Percentiles rank a stretch among this genome's conserved stretches.
phyloP scores from a whole-genome alignment of 2,113 vertebrate species.

The Perognathus longimembris region DNA sequence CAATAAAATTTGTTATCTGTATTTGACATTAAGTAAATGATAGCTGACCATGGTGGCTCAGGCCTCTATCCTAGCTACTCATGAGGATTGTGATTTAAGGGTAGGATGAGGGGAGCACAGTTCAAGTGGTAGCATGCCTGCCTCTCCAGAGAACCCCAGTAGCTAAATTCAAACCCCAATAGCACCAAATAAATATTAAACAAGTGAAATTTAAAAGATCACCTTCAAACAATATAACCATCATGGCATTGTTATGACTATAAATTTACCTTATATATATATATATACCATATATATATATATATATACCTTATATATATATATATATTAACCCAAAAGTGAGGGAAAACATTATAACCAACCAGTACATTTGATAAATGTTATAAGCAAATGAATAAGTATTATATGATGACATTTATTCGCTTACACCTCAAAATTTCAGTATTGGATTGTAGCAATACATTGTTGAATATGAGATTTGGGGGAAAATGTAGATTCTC shows the following conservation, averaged over 20 bases:
- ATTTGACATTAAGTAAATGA: constrained; percentile 24
- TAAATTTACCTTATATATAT: not conserved
- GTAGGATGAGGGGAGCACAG: too few relatives aligned
- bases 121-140: too few relatives aligned
- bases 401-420: constrained; percentile 25
- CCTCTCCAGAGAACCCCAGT: too few relatives aligned
- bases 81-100: too few relatives aligned
- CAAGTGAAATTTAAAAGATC: not conserved
- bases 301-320: too few relatives aligned
- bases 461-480: constrained; percentile 42
- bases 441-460: not conserved
- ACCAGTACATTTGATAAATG: not conserved
- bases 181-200: not conserved
- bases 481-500: not conserved
- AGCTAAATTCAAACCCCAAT: too few relatives aligned
- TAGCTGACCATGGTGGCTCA: not conserved
- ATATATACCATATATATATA: too few relatives aligned
- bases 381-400: constrained; percentile 12
- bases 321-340: not conserved
- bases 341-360: not conserved
- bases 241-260: not conserved
- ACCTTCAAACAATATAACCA: not conserved
- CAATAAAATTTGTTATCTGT: not conserved
- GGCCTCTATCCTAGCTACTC: not conserved
- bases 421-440: constrained; percentile 29